Evolutionary conservation across 1,140 invertebrate genomes (phyloP), one percentile per base, ranked within the genome.

Genomic region (Drosophila setifemur): DNA sequence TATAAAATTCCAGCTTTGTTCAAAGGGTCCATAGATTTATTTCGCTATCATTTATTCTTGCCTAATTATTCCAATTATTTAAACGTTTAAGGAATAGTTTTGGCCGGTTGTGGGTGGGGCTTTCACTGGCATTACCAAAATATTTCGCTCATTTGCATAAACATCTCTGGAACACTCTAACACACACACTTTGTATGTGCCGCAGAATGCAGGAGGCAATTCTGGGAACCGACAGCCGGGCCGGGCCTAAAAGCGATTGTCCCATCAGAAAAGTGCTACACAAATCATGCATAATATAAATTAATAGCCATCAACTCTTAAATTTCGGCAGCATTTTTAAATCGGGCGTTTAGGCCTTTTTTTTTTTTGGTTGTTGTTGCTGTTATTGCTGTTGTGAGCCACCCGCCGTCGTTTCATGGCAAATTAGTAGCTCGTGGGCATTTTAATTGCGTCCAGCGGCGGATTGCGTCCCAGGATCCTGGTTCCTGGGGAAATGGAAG

Each of bases 391-490:
- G n/a, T n/a, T 26, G 42, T 1, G 26, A 29, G 29, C 67, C 66
- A 39, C 67, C 67, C 67, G 53, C 11, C 11, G n/a, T 12, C 67
- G 67, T 71, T 82, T 78, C 79, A 85, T 73, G 81, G 61, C 72
- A 86, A 85, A 85, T 86, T 85, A 85, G 82, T 86, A 81, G 73
- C 81, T 87, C 81, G 81, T 87, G 81, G 81, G 81, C 81, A 86
- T 86, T 86, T 86, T 87, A 87, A 86, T 86, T 86, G 81, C 73
- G 76, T 85, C 71, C 37, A 50, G 11, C 39, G 44, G 48, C 29
- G 53, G 29, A 11, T 25, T n/a, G 35, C 21, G 23, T 6, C n/a
- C 11, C 8, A 2, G 19, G 21, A 23, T 31, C 2, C 23, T 23
- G 40, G 39, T 9, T n/a, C n/a, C 37, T 16, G 26, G 26, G 21